These are phyloP conservation scores for Eumaeus atala DNA, from an alignment of 1,140 invertebrate genomes.

Conservation along the genomic window DNA sequence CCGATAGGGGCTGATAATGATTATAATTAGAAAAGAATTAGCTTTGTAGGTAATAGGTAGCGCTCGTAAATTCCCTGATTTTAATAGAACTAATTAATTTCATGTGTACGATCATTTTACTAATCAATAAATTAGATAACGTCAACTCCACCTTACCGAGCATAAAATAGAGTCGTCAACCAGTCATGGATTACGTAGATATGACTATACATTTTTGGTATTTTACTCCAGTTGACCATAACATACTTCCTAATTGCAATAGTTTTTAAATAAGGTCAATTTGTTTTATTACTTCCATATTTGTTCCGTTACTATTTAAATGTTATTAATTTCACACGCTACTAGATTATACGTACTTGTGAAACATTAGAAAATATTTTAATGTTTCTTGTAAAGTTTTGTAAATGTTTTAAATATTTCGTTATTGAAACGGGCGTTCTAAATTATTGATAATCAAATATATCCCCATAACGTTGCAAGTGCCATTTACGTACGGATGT, in stretches of 20 bases:
- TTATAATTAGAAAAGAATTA: slow-evolving; percentile 7
- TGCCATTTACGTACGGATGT: slow-evolving; percentile 53
- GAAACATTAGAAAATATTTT: slow-evolving; percentile 4
- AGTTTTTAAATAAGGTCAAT: slow-evolving; percentile 11
- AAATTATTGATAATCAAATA: slow-evolving; percentile 25
- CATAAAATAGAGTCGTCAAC: background rate
- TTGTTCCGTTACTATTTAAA: slow-evolving; percentile 12
- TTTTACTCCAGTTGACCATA: slow-evolving; percentile 10
- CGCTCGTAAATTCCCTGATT: slow-evolving; percentile 1
- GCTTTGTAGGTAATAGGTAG: background rate
- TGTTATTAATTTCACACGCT: slow-evolving; percentile 13
- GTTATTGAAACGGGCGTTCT: slow-evolving; percentile 2
- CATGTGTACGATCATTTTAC: slow-evolving; percentile 1
- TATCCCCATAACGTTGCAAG: slow-evolving; percentile 42
- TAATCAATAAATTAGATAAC: slow-evolving; percentile 3
- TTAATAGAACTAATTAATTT: slow-evolving; percentile 12
- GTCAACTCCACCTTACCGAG: background rate
- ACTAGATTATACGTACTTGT: slow-evolving; percentile 4
- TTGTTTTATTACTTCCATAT: slow-evolving; percentile 14
- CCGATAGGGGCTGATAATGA: no score
- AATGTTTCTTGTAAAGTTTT: slow-evolving; percentile 6
- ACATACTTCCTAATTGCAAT: slow-evolving; percentile 16
- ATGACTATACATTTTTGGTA: background rate
- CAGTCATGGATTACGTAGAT: background rate
- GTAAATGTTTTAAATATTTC: background rate